phyloP scores from a whole-genome alignment of 2,888 invertebrate species.

The Thymelicus lineola region DNA sequence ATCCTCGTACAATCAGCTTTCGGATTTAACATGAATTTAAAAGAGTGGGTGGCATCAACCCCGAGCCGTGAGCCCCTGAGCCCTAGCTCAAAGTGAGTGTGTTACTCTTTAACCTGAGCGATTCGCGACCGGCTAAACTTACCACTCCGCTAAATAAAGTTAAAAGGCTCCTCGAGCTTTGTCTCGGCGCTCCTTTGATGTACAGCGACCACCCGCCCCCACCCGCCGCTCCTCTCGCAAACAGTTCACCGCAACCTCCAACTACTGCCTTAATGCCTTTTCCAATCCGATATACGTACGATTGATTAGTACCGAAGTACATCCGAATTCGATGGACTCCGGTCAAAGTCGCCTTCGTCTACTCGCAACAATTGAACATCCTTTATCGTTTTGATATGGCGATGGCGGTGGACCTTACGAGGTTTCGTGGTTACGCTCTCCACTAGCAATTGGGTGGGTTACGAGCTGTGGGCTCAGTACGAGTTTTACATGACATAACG shows the following conservation, averaged over 20 bases:
- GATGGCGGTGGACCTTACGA: constrained; percentile 14
- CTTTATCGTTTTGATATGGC: constrained; percentile 63
- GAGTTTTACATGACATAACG: too few species aligned
- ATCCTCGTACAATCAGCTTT: background rate
- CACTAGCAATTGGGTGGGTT: background rate
- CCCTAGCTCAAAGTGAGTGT: constrained; percentile 81
- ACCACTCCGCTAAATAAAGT: constrained; percentile 86
- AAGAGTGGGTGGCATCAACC: constrained; percentile 52
- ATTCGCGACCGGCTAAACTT: constrained; percentile 85
- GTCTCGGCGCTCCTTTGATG: constrained; percentile 84
- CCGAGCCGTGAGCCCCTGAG: constrained; percentile 57
- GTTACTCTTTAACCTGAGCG: constrained; percentile 85
- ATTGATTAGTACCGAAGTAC: constrained; percentile 71
- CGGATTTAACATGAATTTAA: constrained; percentile 4
- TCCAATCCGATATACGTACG: constrained; percentile 74
- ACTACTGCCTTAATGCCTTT: constrained; percentile 83
- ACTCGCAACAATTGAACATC: constrained; percentile 59
- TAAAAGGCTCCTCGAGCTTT: constrained; percentile 84
- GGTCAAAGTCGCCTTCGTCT: constrained; percentile 74
- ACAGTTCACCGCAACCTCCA: constrained; percentile 81
- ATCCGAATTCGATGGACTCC: constrained; percentile 66
- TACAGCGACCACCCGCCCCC: constrained; percentile 55
- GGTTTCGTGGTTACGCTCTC: constrained; percentile 12
- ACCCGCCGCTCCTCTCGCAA: constrained; percentile 62
- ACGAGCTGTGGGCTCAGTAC: too few species aligned